These are phyloP conservation scores for Lucilia sericata DNA, from an alignment of 1,140 invertebrate genomes.

Conservation along the genomic window DNA sequence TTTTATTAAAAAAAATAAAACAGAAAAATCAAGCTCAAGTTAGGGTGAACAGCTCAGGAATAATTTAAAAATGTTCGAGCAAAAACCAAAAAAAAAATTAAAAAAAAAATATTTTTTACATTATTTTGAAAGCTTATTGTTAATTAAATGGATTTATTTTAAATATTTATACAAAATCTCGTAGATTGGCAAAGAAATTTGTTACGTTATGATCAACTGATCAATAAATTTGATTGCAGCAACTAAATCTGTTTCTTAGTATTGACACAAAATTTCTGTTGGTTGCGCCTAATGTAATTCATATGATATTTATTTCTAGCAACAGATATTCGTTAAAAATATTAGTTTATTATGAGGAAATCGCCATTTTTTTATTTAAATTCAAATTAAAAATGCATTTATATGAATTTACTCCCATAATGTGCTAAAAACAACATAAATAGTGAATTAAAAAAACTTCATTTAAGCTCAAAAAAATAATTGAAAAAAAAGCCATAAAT, in stretches of 20 bases:
- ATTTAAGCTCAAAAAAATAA: constrained; percentile 26
- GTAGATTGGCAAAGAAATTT: too few species aligned
- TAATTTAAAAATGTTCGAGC: constrained; percentile 14
- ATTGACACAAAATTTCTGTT: too few species aligned
- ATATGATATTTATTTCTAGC: too few species aligned
- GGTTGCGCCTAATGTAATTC: too few species aligned
- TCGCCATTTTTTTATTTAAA: not conserved
- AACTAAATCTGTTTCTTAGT: too few species aligned
- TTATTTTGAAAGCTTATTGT: not conserved
- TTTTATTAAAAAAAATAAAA: constrained; percentile 16
- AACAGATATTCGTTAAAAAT: not conserved
- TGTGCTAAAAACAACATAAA: not conserved
- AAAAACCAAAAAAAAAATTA: constrained; percentile 5
- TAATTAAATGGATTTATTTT: too few species aligned
- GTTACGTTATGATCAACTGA: too few species aligned
- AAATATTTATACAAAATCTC: too few species aligned
- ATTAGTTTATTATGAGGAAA: not conserved
- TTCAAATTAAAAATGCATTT: not conserved
- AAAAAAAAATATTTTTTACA: not conserved
- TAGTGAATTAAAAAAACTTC: constrained; percentile 9
- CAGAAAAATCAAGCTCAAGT: constrained; percentile 20
- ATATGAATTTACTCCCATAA: not conserved
- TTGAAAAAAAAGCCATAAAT: constrained; percentile 33
- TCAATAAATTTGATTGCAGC: too few species aligned
- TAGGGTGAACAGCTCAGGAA: constrained; percentile 23